These are phyloP conservation scores for Anolis apletophallus DNA, from an alignment of 2,797 vertebrate species.

Conservation along the genomic window DNA sequence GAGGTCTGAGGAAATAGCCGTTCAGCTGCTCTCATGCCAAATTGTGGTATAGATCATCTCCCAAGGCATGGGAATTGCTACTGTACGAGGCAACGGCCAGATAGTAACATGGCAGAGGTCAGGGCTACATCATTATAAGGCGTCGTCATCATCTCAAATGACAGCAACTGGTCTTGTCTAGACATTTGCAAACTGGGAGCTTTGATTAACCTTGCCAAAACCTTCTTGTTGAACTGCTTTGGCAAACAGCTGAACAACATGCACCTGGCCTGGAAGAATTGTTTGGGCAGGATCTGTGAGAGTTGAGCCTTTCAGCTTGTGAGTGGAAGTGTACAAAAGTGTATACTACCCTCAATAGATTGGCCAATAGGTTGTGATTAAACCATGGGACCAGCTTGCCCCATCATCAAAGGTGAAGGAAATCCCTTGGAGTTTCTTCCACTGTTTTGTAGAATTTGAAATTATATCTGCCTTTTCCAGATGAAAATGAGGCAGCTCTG, in stretches of 20 bases:
- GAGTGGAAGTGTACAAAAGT: not conserved
- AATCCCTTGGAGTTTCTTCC: not conserved
- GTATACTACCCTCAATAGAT: too few relatives aligned
- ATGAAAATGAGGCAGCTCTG: not conserved
- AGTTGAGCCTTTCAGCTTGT: not conserved
- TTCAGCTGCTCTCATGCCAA: constrained; percentile 60
- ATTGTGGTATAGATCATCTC: constrained; percentile 28
- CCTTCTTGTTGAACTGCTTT: constrained; percentile 17
- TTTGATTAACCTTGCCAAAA: constrained; percentile 52
- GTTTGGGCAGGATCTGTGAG: not conserved
- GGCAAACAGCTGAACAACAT: constrained; percentile 32
- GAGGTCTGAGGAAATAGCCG: constrained; percentile 52
- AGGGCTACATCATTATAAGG: constrained; percentile 30
- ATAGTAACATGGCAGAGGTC: not conserved
- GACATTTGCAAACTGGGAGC: constrained; percentile 29
- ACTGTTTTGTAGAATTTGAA: not conserved
- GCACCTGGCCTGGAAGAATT: rapidly evolving
- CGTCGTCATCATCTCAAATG: constrained; percentile 44
- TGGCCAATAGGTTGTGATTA: not conserved
- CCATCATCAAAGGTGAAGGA: not conserved
- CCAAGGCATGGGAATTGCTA: not conserved
- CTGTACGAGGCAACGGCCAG: rapidly evolving
- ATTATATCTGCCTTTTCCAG: not conserved
- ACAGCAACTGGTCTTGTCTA: constrained; percentile 51
- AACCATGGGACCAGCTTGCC: not conserved